These are phyloP conservation scores for Notechis scutatus DNA, from an alignment of 2,113 vertebrate genomes.

Conservation along the genomic window DNA sequence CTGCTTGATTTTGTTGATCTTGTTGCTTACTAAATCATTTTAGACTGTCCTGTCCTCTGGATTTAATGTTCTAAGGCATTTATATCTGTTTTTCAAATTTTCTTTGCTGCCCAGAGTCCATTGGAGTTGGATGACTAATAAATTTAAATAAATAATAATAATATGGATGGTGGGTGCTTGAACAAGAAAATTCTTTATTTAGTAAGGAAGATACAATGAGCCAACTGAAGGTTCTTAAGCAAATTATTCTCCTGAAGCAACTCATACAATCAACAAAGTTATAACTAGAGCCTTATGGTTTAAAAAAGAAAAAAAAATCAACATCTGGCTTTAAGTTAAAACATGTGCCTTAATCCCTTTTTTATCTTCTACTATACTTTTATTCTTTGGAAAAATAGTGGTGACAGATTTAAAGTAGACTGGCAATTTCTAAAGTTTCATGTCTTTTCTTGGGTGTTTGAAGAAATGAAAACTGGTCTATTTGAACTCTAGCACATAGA, in stretches of 20 bases:
- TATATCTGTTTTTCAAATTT: background rate
- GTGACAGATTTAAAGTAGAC: background rate
- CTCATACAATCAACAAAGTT: background rate
- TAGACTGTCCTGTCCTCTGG: background rate
- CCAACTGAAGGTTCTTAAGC: background rate
- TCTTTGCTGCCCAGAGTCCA: background rate
- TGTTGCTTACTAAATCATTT: background rate
- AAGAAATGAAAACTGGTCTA: background rate
- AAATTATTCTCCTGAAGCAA: background rate
- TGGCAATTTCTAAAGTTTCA: background rate
- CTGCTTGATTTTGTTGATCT: background rate
- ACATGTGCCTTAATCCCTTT: background rate
- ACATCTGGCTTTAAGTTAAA: background rate
- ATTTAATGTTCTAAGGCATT: background rate
- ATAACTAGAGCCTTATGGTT: background rate
- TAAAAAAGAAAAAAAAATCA: background rate
- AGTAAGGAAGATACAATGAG: background rate
- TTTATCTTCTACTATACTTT: background rate
- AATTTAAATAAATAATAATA: background rate
- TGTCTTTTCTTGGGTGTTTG: background rate
- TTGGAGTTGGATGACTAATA: background rate
- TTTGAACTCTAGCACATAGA: background rate
- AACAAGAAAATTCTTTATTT: background rate
- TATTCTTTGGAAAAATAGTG: background rate
- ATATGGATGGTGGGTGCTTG: background rate